phyloP scores from a whole-genome alignment of 1,140 invertebrate genomes.

The Halictus rubicundus region DNA sequence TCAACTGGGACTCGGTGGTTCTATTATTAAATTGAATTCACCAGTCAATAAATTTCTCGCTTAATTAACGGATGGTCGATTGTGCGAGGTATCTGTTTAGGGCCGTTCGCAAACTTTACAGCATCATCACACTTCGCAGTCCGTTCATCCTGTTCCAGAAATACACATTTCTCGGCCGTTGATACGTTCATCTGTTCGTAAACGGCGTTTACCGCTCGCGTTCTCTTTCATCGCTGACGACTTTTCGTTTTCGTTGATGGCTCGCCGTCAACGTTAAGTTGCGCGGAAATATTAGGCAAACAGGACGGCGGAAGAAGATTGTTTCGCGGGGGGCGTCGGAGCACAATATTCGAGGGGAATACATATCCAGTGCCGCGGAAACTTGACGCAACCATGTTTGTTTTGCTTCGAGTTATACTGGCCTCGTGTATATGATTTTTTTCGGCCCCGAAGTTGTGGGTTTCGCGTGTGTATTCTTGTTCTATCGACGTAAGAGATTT shows the following conservation, averaged over 20 bases:
- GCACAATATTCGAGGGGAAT: not conserved
- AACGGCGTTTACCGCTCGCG: not conserved
- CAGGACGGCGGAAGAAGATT: not conserved
- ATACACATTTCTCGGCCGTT: conserved; percentile 28
- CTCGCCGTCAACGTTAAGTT: conserved; percentile 1
- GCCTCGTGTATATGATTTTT: not conserved
- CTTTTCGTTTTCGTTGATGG: conserved; percentile 10
- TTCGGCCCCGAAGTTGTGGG: not conserved
- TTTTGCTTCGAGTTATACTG: not conserved
- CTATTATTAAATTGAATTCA: no score
- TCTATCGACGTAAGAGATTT: not conserved
- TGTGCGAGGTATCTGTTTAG: not conserved
- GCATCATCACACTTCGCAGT: not conserved
- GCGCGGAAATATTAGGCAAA: not conserved
- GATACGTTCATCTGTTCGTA: conserved; percentile 19
- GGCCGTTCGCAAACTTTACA: not conserved
- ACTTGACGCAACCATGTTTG: not conserved
- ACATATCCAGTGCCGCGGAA: not conserved
- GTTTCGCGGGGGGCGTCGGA: not conserved
- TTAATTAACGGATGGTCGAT: not conserved
- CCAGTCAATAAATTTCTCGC: not conserved
- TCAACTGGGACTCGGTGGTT: no score
- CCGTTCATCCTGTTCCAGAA: conserved; percentile 41
- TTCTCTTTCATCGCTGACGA: not conserved
- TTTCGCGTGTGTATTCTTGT: not conserved